Conservation (phyloP, 2,113 vertebrate genomes). For the Camelus dromedarius region DNA sequence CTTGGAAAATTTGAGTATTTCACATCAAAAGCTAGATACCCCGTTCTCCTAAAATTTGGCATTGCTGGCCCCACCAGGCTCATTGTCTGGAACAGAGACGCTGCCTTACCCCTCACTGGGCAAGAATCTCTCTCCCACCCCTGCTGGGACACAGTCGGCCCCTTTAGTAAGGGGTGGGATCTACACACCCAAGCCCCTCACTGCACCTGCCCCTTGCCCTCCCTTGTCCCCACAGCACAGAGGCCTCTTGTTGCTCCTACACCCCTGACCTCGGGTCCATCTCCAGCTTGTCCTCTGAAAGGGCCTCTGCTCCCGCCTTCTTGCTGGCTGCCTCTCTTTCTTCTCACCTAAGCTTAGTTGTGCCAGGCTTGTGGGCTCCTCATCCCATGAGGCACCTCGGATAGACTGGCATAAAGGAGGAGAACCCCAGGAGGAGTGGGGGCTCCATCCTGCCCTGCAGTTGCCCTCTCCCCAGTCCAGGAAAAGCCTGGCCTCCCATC, state of each 20-base stretch:
- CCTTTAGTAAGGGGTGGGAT: neutral
- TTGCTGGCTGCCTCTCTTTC: neutral
- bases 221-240: neutral
- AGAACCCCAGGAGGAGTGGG: rapidly evolving
- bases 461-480: neutral
- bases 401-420: neutral
- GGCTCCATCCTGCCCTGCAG: neutral
- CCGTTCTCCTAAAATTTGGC: neutral
- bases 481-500: neutral
- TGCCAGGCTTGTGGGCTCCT: neutral
- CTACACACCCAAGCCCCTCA: too few species aligned
- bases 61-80: neutral
- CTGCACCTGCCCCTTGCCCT: neutral
- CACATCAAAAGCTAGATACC: neutral
- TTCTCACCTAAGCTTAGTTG: neutral
- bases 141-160: neutral
- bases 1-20: neutral
- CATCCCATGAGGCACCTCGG: neutral
- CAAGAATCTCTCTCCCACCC: neutral
- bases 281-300: neutral
- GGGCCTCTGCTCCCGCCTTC: neutral
- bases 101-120: neutral
- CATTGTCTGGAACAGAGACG: neutral
- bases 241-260: neutral
- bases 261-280: too few species aligned